Conservation (phyloP, 1,140 invertebrate genomes). For the Heliconius congener region DNA sequence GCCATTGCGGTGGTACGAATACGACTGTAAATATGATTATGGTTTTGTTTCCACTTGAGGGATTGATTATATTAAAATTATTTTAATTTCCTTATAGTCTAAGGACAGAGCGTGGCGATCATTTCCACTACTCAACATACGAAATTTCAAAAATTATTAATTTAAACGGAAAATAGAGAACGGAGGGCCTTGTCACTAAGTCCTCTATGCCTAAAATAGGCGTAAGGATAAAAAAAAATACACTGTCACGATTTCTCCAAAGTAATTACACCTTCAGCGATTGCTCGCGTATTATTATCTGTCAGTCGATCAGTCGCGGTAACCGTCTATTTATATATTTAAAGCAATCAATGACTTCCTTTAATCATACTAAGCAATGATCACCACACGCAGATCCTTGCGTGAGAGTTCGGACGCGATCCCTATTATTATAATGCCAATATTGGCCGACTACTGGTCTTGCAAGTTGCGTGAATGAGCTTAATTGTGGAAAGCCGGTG, state of each 20-base stretch:
- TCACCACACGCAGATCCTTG: slow-evolving; percentile 25
- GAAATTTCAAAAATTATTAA: too few relatives aligned
- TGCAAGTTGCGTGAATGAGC: slow-evolving; percentile 66
- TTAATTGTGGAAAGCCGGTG: slow-evolving; percentile 71
- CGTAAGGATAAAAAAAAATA: neutral
- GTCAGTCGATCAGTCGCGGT: neutral
- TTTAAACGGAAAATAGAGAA: too few relatives aligned
- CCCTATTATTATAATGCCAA: slow-evolving; percentile 67
- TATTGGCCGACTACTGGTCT: slow-evolving; percentile 72
- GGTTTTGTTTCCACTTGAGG: too few relatives aligned
- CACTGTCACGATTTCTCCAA: neutral
- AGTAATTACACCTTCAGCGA: neutral
- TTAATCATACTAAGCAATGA: slow-evolving; percentile 25
- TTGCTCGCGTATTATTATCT: neutral
- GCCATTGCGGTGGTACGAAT: too few relatives aligned
- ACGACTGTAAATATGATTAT: too few relatives aligned
- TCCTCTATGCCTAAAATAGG: neutral
- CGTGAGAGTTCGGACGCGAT: slow-evolving; percentile 51
- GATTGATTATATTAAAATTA: too few relatives aligned
- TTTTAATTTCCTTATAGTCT: too few relatives aligned
- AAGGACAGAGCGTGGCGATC: too few relatives aligned
- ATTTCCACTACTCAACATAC: too few relatives aligned
- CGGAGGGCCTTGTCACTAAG: too few relatives aligned
- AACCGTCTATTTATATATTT: slow-evolving; percentile 4
- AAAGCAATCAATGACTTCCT: slow-evolving; percentile 21